These are phyloP conservation scores for Caranx ignobilis DNA, from an alignment of 2,113 vertebrate species.

Conservation along the genomic window DNA sequence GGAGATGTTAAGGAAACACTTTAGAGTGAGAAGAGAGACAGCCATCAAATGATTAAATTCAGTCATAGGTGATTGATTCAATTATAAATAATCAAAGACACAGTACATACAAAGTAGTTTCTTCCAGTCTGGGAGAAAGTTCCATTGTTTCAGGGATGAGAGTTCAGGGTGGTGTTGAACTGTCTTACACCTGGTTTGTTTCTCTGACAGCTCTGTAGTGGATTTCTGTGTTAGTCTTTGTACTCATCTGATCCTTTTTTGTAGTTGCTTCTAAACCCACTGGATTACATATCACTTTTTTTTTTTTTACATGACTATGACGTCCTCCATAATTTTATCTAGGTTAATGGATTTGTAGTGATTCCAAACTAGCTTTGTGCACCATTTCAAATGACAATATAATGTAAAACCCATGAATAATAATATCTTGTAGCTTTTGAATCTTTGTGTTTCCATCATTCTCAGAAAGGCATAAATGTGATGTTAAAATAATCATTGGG, in stretches of 20 bases:
- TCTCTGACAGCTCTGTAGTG: background rate
- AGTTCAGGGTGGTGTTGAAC: no score
- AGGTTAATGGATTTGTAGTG: background rate
- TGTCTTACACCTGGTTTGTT: background rate
- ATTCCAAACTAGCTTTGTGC: background rate
- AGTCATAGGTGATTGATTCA: no score
- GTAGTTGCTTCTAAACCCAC: background rate
- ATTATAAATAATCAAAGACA: no score
- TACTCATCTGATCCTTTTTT: background rate
- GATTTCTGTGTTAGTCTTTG: conserved; percentile 2
- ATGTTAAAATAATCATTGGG: background rate
- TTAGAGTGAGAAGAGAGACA: no score
- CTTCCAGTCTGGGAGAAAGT: no score
- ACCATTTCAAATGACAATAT: background rate
- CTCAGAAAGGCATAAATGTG: background rate
- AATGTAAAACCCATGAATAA: background rate
- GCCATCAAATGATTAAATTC: no score
- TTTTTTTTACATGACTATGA: background rate
- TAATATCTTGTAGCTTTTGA: background rate
- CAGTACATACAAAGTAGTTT: no score
- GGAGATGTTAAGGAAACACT: no score
- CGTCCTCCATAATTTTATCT: background rate
- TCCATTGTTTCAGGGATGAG: no score
- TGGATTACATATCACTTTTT: background rate
- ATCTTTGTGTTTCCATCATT: no score